Conservation (phyloP, 2,888 invertebrate genomes). For the Oscheius onirici region DNA sequence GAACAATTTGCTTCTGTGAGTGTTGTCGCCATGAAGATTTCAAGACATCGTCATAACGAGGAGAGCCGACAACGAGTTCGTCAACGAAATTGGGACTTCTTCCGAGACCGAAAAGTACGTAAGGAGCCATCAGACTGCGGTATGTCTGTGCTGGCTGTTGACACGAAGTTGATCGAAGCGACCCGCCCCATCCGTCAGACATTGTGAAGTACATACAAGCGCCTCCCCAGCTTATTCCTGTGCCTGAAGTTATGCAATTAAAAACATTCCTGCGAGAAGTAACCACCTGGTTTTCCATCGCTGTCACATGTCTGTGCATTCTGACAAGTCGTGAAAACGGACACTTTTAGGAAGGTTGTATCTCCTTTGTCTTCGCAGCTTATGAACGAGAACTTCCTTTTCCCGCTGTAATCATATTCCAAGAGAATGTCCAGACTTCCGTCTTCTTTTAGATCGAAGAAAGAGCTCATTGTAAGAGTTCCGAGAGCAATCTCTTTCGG, state of each 20-base stretch:
- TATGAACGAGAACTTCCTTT: constrained; percentile 40
- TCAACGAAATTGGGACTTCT: constrained; percentile 93
- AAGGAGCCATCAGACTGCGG: constrained; percentile 89
- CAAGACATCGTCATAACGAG: constrained; percentile 43
- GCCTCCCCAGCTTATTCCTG: constrained; percentile 69
- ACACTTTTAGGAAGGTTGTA: constrained; percentile 71
- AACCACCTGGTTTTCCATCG: constrained; percentile 21
- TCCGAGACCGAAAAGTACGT: constrained; percentile 94
- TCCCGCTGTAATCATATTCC: constrained; percentile 54
- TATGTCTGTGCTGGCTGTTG: constrained; percentile 43
- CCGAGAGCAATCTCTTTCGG: constrained; percentile 41
- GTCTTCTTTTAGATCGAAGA: constrained; percentile 63
- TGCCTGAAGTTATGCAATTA: constrained; percentile 46
- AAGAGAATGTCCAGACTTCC: constrained; percentile 69
- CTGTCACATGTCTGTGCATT: constrained; percentile 36
- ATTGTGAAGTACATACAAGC: constrained; percentile 65
- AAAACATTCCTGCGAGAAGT: too few relatives aligned
- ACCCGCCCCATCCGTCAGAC: constrained; percentile 57
- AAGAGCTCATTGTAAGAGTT: constrained; percentile 39
- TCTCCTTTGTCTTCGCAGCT: constrained; percentile 64
- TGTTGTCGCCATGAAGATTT: constrained; percentile 46
- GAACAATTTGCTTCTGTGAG: constrained; percentile 77
- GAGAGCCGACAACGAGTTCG: constrained; percentile 49
- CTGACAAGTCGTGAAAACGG: constrained; percentile 59
- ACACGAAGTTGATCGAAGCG: constrained; percentile 58